Evolutionary conservation across 2,797 vertebrate genomes (phyloP).

Genomic region (Anguilla pacifica): DNA sequence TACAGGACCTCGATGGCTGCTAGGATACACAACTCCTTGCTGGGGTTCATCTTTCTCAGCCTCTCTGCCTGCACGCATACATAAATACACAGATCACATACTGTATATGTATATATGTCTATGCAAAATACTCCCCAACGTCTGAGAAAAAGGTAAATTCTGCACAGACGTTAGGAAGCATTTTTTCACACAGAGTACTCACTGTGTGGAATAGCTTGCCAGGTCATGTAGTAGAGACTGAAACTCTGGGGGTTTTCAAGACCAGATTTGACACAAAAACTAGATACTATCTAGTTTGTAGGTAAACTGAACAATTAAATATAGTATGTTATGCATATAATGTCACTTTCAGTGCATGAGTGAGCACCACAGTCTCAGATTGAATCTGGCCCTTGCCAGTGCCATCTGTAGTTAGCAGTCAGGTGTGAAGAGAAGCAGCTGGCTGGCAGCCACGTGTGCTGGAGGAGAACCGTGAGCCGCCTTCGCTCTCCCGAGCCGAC

Average conservation of each 20-base stretch:
- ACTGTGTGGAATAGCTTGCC: too few relatives aligned
- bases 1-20: slow-evolving; percentile 94
- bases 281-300: too few relatives aligned
- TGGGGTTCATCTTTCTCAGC: slow-evolving; percentile 80
- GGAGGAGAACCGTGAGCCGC: too few relatives aligned
- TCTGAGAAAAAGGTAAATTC: too few relatives aligned
- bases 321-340: background rate
- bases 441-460: too few relatives aligned
- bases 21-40: slow-evolving; percentile 87
- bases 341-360: background rate
- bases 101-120: background rate
- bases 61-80: slow-evolving; percentile 69
- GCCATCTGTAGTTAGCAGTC: background rate
- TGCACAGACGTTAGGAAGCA: too few relatives aligned
- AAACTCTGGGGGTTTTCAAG: too few relatives aligned
- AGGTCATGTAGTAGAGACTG: too few relatives aligned
- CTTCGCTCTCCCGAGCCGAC: background rate
- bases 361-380: too few relatives aligned
- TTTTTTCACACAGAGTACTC: too few relatives aligned
- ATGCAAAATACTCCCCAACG: background rate
- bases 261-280: too few relatives aligned
- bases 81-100: background rate
- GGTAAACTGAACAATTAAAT: background rate
- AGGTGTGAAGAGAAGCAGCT: background rate
- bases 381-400: background rate